These are phyloP conservation scores for Salarias fasciatus DNA, from an alignment of 2,797 vertebrate species.

Conservation along the genomic window DNA sequence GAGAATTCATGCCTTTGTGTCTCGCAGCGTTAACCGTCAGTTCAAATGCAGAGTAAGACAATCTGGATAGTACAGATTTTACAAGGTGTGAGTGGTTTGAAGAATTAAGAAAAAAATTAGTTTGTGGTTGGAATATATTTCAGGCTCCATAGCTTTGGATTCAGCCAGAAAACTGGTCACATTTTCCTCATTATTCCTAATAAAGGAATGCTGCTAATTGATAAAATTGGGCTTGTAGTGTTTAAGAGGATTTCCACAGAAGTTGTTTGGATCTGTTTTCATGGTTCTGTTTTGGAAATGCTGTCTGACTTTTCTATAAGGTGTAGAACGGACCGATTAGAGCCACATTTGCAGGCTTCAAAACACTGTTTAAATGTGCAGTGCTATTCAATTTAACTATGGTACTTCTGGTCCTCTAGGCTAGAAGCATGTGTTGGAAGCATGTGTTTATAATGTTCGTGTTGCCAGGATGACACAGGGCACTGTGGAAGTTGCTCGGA, in stretches of 20 bases:
- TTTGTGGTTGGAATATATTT: conserved; percentile 31
- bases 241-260: conserved; percentile 4
- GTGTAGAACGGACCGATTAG: not conserved
- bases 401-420: conserved; percentile 5
- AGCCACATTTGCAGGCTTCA: conserved; percentile 1
- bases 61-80: conserved; percentile 3
- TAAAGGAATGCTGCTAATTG: conserved; percentile 23
- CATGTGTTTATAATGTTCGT: conserved; percentile 51
- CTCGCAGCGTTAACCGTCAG: conserved; percentile 1
- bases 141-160: conserved; percentile 6
- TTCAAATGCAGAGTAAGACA: conserved; percentile 19
- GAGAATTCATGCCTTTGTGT: conserved; percentile 1
- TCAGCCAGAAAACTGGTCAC: conserved; percentile 43
- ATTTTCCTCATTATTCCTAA: conserved; percentile 40
- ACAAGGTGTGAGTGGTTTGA: conserved; percentile 31
- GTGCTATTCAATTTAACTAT: conserved; percentile 19
- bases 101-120: conserved; percentile 31
- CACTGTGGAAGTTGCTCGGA: conserved; percentile 39
- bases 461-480: conserved; percentile 30
- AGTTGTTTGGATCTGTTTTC: conserved; percentile 9
- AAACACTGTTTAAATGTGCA: conserved; percentile 11
- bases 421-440: conserved; percentile 39
- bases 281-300: not conserved
- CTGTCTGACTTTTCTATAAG: conserved; percentile 6
- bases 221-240: conserved; percentile 1